phyloP scores from a whole-genome alignment of 2,113 vertebrate genomes.

The Urocitellus parryii region DNA sequence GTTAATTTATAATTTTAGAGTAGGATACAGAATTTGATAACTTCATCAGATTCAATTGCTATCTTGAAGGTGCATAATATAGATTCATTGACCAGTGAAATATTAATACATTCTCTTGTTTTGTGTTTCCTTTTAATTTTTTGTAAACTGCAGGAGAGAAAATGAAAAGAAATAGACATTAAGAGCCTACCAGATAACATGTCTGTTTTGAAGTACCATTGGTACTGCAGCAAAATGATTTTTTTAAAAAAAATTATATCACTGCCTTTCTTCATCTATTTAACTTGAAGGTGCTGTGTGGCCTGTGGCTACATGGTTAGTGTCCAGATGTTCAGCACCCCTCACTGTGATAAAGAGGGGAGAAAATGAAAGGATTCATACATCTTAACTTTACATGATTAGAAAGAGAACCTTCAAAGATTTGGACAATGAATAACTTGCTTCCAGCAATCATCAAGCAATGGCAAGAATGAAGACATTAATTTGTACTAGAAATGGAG shows the following conservation, averaged over 20 bases:
- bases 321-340: constrained; percentile 44
- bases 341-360: not conserved
- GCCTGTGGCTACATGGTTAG: not conserved
- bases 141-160: not conserved
- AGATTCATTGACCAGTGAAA: not conserved
- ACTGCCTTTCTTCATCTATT: not conserved
- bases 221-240: not conserved
- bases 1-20: constrained; percentile 15
- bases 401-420: constrained; percentile 60
- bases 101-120: not conserved
- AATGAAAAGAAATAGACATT: not conserved
- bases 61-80: not conserved
- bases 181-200: not conserved
- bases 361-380: constrained; percentile 31
- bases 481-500: constrained; percentile 51
- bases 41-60: not conserved
- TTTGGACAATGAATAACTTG: constrained; percentile 60
- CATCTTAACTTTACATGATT: constrained; percentile 61
- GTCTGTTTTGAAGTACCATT: constrained; percentile 17
- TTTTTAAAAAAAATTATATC: not conserved
- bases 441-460: constrained; percentile 61
- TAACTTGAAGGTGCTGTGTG: constrained; percentile 9
- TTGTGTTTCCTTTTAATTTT: not conserved
- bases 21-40: not conserved
- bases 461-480: constrained; percentile 48